Evolutionary conservation across 2,797 vertebrate genomes (phyloP), one percentile per base, ranked within the genome.

Genomic region (Spinibarbus caldwelli): DNA sequence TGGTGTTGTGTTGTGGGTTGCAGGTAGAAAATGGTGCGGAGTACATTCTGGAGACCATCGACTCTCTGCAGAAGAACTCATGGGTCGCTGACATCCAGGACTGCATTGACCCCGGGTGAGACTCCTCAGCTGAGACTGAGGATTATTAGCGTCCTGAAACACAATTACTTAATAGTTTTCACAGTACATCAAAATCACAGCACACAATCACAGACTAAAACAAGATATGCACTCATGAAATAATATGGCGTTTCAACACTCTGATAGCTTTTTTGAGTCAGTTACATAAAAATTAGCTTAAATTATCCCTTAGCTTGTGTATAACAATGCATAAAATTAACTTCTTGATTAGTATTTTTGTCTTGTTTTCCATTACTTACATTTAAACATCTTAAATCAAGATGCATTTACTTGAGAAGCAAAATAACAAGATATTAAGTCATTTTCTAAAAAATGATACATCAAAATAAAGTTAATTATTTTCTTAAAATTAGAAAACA

Each of bases 11-110:
- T 88, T 90, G 57, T 88, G 86, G 93, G n/a, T 64, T 66, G 70
- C 92, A 99, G 98, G 98, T 99, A 90, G 98, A 98, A 93, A 97
- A 99, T 0, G 97, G 97, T 45, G 97, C 96, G 0, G 98, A 99
- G 88, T 99, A 99, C 91, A 99, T 99, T 92, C 93, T 99, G 94
- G 98, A 99, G 94, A 99, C 98, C 86, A 98, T 99, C 0, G 98
- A 99, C 93, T 99, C 98, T 0, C 94, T 99, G 90, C 98, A 99
- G 96, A 99, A 99, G 88, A 98, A 99, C 94, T 99, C 98, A 0
- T 99, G 98, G 98, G 98, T 99, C 87, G 97, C 97, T 0, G 98
- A 99, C 85, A 99, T 99, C 92, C 98, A 99, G 93, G 98, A 99
- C 95, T 99, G 98, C 90, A 98, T 97, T 41, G 97, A 99, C 89